Base-by-base conservation (phyloP, 2,797 vertebrate species). In the Leuciscus waleckii region DNA sequence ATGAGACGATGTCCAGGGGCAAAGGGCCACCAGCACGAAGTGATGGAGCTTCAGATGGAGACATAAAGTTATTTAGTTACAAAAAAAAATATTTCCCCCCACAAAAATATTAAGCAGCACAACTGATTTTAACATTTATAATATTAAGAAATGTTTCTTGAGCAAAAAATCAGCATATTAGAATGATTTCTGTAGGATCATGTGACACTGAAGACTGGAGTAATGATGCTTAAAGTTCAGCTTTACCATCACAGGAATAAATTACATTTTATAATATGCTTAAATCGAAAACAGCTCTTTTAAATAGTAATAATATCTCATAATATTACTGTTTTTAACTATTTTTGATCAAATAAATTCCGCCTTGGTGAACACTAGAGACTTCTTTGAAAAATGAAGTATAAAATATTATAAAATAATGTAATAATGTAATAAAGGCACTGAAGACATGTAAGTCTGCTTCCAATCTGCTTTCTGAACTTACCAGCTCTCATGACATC, bases 401-500 rank as follows among this genome's bases (percentile, higher is more conserved):
- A n/a, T n/a, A n/a, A n/a, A n/a, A n/a, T n/a, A n/a, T n/a, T n/a
- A n/a, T n/a, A n/a, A n/a, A n/a, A n/a, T n/a, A n/a, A n/a, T n/a
- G n/a, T n/a, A n/a, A n/a, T n/a, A n/a, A n/a, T n/a, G 14, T 65
- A 63, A 63, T 63, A 32, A 65, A 65, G 14, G 11, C 14, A 65
- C 26, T 17, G 6, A 49, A 83, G 26, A n/a, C 19, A 58, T 58
- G 13, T 2, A 54, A 21, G 6, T 73, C 9, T 58, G 26, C n/a
- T 61, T 61, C 11, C 23, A n/a, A 58, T 58, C 54, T 58, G 54
- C 11, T 26, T 13, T 9, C 13, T 71, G 29, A 87, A 51, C 83
- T 83, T 51, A 84, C 88, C 85, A 19, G 82, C 19, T 88, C 61
- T 56, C 37, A 10, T 7, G 8, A 77, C 14, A 54, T 68, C 73